Conservation (phyloP, 2,113 vertebrate genomes). For the Anser cygnoides region DNA sequence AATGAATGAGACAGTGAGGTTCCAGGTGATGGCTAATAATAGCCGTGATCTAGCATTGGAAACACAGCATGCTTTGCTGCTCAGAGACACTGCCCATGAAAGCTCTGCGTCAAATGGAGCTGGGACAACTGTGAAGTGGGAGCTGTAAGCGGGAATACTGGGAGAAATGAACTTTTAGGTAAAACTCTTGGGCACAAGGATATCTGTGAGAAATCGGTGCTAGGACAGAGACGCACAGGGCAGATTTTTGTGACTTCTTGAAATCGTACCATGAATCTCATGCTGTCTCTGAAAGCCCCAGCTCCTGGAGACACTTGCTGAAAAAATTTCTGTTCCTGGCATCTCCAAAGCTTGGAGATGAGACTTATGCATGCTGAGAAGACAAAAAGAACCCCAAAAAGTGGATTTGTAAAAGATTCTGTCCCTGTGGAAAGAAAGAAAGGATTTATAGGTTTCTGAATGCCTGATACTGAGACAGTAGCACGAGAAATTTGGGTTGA, state of each 20-base stretch:
- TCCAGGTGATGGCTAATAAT: neutral
- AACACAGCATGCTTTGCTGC: neutral
- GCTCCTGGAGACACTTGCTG: neutral
- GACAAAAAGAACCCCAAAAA: neutral
- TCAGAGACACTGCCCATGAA: accelerated
- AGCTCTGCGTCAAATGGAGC: neutral
- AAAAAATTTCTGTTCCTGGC: neutral
- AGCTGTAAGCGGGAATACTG: neutral
- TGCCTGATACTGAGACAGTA: neutral
- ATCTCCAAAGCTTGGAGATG: neutral
- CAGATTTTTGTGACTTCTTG: neutral
- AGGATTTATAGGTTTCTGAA: neutral
- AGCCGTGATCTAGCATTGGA: neutral
- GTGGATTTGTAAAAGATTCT: neutral
- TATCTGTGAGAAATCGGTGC: neutral
- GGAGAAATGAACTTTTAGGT: neutral
- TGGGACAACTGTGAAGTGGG: neutral
- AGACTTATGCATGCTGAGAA: neutral
- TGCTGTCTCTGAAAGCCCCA: accelerated
- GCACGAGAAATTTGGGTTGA: neutral
- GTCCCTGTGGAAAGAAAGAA: neutral
- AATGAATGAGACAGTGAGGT: neutral
- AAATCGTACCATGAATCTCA: too few species aligned
- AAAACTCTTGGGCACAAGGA: neutral
- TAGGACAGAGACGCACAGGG: neutral